Evolutionary conservation across 2,888 invertebrate species (phyloP).

Genomic region (Ferdinandea cuprea): DNA sequence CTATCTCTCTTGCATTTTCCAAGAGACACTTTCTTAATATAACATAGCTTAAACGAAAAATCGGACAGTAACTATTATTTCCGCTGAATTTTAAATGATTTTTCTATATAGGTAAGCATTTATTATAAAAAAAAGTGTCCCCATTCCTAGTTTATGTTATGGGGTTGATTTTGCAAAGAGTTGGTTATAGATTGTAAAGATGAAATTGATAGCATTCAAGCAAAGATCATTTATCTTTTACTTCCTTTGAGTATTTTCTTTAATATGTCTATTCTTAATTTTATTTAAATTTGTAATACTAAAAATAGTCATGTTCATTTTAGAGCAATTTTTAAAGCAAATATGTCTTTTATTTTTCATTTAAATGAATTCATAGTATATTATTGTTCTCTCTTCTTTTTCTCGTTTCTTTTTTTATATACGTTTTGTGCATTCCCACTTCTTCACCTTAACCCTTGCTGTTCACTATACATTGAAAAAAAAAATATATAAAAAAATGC

Average conservation of each 20-base stretch:
- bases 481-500: conserved; percentile 29
- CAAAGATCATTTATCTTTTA: too few species aligned
- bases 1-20: too few species aligned
- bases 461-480: conserved; percentile 59
- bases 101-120: too few species aligned
- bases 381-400: conserved; percentile 63
- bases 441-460: conserved; percentile 70
- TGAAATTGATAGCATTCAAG: too few species aligned
- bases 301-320: background rate
- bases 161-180: too few species aligned
- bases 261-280: conserved; percentile 75
- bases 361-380: conserved; percentile 61
- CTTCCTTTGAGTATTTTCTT: conserved; percentile 48
- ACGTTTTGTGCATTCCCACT: conserved; percentile 67
- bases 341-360: conserved; percentile 45
- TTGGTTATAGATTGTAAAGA: too few species aligned
- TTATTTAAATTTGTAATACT: conserved; percentile 4
- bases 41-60: too few species aligned
- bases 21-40: too few species aligned
- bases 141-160: too few species aligned
- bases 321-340: conserved; percentile 8
- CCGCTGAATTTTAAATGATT: too few species aligned
- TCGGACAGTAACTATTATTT: too few species aligned
- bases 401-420: conserved; percentile 55
- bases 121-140: too few species aligned